Base-by-base conservation (phyloP, 2,797 vertebrate species). In the Brotogeris chrysoptera region DNA sequence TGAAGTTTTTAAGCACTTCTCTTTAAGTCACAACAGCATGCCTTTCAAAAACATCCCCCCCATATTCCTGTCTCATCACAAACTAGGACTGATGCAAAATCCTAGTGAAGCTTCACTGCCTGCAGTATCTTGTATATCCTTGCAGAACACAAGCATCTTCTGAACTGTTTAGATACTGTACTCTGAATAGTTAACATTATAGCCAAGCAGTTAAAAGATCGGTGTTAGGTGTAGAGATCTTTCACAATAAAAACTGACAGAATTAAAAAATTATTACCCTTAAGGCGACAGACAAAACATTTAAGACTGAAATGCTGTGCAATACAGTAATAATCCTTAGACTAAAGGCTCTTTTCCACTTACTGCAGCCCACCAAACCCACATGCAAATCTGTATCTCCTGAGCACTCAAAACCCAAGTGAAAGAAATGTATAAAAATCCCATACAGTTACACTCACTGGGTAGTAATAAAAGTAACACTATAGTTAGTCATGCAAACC, bases 311-410 rank as follows among this genome's bases (percentile, higher is more conserved):
- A 93, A 70, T 52, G 50, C 25, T 64, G 18, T 25, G 23, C 34
- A 38, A 78, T 69, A 41, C 8, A 16, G 32, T 38, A 53, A 74
- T 19, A 81, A 69, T 30, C 44, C 32, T 73, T 36, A 59, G 28
- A 59, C 73, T 52, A 55, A 78, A 80, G 34, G 64, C 32, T 72
- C 47, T 82, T 61, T 72, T 73, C 70, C 24, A 60, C 16, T 20
- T 16, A 84, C 79, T 88, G 85, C 82, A 92, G 93, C 93, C 87
- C 92, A 92, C 63, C 87, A 96, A 94, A 95, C 27, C 0, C 8
- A 8, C 28, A 72, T 7, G 25, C 41, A 91, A 73, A 77, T 81
- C 69, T 63, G 49, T 13, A 60, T 70, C 71, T 84, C 66, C 19
- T 5, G 16, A 34, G 39, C 27, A 85, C 53, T 71, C 55, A 27